Evolutionary conservation across 2,113 vertebrate genomes (phyloP).

Genomic region (Rhagologus leucostigma): DNA sequence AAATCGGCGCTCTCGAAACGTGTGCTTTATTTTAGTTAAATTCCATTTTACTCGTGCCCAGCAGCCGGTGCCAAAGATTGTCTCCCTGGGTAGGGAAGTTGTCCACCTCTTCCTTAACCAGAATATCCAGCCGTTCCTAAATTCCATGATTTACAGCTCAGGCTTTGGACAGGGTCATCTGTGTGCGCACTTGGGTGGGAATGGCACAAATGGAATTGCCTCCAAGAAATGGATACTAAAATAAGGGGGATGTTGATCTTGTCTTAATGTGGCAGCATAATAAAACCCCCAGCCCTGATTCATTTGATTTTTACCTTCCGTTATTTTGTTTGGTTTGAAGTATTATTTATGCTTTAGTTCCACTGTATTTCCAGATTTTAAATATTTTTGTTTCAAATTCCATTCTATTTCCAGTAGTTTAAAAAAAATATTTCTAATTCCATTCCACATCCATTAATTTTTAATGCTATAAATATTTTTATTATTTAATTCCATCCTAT

Average conservation of each 20-base stretch:
- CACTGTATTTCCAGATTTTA: not conserved
- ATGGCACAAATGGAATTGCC: not conserved
- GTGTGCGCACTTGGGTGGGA: not conserved
- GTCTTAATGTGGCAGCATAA: not conserved
- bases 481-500: not conserved
- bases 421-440: not conserved
- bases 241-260: not conserved
- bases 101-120: not conserved
- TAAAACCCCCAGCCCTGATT: not conserved
- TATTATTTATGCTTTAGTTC: not conserved
- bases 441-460: not conserved
- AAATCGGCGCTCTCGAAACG: rapidly evolving
- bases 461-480: not conserved
- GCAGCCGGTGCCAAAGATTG: not conserved
- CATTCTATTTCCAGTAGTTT: not conserved
- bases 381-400: not conserved
- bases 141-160: not conserved
- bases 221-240: not conserved
- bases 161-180: not conserved
- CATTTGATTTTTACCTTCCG: not conserved
- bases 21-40: not conserved
- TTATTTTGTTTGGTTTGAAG: not conserved
- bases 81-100: not conserved
- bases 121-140: not conserved
- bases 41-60: not conserved